phyloP scores from a whole-genome alignment of 2,888 invertebrate genomes.

The Lycophotia porphyrea region DNA sequence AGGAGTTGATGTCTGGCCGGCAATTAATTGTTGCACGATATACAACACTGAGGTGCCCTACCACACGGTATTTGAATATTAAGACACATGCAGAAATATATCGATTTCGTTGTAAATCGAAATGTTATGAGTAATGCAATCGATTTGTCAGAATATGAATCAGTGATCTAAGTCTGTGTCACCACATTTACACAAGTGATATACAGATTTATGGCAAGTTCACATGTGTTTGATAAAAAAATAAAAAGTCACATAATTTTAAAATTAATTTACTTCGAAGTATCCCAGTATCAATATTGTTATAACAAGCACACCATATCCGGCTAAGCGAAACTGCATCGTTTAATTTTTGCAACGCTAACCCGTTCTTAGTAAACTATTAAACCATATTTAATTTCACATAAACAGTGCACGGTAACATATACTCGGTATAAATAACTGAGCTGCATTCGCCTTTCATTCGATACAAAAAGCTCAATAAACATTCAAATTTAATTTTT shows the following conservation, averaged over 20 bases:
- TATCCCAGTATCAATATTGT: slow-evolving; percentile 53
- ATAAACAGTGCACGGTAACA: slow-evolving; percentile 85
- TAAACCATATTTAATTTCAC: slow-evolving; percentile 87
- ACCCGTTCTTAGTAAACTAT: slow-evolving; percentile 86
- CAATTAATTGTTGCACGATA: slow-evolving; percentile 88
- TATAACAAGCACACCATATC: slow-evolving; percentile 60
- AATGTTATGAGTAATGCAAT: slow-evolving; percentile 57
- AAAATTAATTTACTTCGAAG: slow-evolving; percentile 28
- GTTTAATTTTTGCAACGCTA: slow-evolving; percentile 76
- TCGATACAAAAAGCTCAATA: slow-evolving; percentile 73
- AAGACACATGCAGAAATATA: slow-evolving; percentile 63
- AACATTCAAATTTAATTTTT: slow-evolving; percentile 77
- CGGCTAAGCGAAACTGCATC: slow-evolving; percentile 70
- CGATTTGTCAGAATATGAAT: slow-evolving; percentile 39
- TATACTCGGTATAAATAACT: slow-evolving; percentile 83
- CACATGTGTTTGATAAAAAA: neutral
- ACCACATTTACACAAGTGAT: slow-evolving; percentile 13
- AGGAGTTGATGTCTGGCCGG: slow-evolving; percentile 78
- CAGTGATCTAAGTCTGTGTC: slow-evolving; percentile 36
- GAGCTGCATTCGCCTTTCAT: slow-evolving; percentile 74
- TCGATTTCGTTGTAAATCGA: slow-evolving; percentile 53
- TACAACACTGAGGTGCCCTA: slow-evolving; percentile 79
- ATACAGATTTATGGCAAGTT: neutral
- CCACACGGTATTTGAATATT: slow-evolving; percentile 77
- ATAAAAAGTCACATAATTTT: slow-evolving; percentile 12